Conservation (phyloP, 1,140 invertebrate species). For the Calosoma granatense region DNA sequence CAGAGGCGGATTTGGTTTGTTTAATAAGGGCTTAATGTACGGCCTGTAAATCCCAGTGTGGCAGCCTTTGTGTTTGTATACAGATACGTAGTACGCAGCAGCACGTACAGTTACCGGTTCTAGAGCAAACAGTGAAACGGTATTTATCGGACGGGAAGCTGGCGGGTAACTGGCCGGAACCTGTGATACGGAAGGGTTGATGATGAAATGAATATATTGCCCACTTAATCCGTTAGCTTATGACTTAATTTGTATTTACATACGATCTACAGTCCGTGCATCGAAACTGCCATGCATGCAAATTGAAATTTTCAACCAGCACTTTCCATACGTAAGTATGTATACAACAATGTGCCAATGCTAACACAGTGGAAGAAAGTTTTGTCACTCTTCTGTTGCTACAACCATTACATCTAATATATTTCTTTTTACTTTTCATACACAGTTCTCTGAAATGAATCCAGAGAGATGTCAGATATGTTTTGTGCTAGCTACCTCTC, state of each 20-base stretch:
- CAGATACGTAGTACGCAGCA: not conserved
- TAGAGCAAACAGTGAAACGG: not conserved
- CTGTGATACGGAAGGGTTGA: not conserved
- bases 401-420: too few species aligned
- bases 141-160: conserved; percentile 3
- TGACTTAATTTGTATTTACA: conserved; percentile 4
- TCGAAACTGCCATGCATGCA: not conserved
- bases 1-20: not conserved
- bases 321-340: too few species aligned
- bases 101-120: not conserved
- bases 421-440: too few species aligned
- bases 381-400: too few species aligned
- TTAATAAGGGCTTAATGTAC: not conserved
- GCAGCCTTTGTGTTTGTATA: not conserved
- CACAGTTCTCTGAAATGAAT: too few species aligned
- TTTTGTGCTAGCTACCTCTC: too few species aligned
- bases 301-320: not conserved
- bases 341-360: too few species aligned
- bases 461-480: too few species aligned
- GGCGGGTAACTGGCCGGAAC: conserved; percentile 2
- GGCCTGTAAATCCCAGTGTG: not conserved
- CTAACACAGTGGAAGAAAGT: too few species aligned
- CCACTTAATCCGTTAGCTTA: conserved; percentile 7
- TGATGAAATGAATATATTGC: conserved; percentile 8
- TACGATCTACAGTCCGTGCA: not conserved